These are phyloP conservation scores for Lingula anatina DNA, from an alignment of 2,888 invertebrate species.

Conservation along the genomic window DNA sequence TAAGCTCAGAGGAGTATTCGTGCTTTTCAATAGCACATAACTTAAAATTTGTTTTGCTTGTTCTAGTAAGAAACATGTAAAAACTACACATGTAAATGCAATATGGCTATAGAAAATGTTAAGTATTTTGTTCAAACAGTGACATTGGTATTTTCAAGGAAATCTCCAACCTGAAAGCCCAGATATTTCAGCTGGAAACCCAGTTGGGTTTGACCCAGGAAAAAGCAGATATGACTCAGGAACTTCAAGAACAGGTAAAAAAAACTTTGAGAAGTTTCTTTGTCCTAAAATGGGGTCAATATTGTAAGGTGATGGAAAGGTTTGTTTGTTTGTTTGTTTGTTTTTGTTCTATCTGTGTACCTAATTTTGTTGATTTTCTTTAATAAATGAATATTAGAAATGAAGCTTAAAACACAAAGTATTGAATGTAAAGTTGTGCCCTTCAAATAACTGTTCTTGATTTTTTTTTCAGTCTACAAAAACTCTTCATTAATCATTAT, in stretches of 20 bases:
- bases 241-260: constrained; percentile 35
- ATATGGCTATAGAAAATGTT: background rate
- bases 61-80: too few species aligned
- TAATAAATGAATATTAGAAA: too few species aligned
- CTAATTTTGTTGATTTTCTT: background rate
- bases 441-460: too few species aligned
- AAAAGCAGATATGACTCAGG: constrained; percentile 21
- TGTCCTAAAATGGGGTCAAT: background rate
- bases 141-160: constrained; percentile 19
- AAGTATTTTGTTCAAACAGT: background rate
- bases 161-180: constrained; percentile 24
- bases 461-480: too few species aligned
- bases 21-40: too few species aligned
- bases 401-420: too few species aligned
- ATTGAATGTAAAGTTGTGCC: too few species aligned
- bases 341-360: background rate
- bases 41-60: too few species aligned
- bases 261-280: background rate
- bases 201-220: constrained; percentile 25
- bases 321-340: background rate
- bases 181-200: constrained; percentile 29
- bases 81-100: too few species aligned
- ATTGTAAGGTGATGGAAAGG: background rate
- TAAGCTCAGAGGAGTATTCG: too few species aligned
- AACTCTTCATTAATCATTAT: too few species aligned